Conservation (phyloP, 2,113 vertebrate genomes). For the Spea bombifrons region DNA sequence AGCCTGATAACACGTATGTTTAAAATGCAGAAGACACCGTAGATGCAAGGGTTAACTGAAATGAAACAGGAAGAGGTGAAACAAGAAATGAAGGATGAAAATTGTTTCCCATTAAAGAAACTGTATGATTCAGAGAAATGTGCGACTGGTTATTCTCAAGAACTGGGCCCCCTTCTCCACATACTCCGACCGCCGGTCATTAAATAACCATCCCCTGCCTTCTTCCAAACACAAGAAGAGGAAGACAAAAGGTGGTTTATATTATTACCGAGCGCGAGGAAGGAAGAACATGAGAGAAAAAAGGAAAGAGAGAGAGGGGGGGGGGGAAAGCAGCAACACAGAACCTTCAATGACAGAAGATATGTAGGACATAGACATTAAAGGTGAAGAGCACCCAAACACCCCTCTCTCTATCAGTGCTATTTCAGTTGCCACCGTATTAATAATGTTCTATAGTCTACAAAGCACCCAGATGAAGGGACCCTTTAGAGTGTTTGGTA, state of each 20-base stretch:
- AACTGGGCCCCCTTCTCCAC: slow-evolving; percentile 1
- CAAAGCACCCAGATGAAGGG: too few relatives aligned
- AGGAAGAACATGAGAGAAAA: slow-evolving; percentile 29
- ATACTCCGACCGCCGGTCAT: slow-evolving; percentile 2
- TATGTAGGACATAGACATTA: too few relatives aligned
- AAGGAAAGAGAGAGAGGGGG: neutral
- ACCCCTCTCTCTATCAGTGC: too few relatives aligned
- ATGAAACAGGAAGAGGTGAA: neutral
- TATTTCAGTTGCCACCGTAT: too few relatives aligned
- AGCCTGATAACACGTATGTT: too few relatives aligned
- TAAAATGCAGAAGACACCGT: too few relatives aligned
- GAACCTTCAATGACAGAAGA: too few relatives aligned
- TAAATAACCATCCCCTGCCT: slow-evolving; percentile 39
- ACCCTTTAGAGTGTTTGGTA: too few relatives aligned
- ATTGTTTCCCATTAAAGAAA: neutral
- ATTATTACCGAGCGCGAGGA: slow-evolving; percentile 12
- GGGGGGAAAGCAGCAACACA: too few relatives aligned
- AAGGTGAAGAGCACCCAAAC: too few relatives aligned
- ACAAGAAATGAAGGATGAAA: neutral
- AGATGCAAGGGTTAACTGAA: too few relatives aligned
- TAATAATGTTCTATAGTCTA: too few relatives aligned
- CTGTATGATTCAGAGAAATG: neutral
- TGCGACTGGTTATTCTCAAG: neutral
- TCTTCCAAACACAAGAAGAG: slow-evolving; percentile 44
- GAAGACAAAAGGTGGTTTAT: slow-evolving; percentile 44